Evolutionary conservation across 1,140 invertebrate species (phyloP).

Genomic region (Dysdera silvatica): DNA sequence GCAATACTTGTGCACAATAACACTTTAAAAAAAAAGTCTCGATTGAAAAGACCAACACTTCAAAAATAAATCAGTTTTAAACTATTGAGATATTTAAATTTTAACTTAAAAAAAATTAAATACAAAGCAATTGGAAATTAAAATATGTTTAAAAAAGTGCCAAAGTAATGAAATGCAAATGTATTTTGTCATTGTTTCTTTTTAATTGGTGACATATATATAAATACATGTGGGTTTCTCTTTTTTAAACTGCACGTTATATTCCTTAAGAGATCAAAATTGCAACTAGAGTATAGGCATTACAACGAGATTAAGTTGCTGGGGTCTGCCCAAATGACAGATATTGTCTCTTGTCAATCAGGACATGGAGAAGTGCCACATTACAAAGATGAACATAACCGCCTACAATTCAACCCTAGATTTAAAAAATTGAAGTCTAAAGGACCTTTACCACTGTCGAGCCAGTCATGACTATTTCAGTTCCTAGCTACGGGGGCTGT

Average conservation of each 20-base stretch:
- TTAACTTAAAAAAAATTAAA: background rate
- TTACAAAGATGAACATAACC: no score
- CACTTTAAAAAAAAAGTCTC: background rate
- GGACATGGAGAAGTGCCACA: no score
- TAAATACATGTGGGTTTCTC: background rate
- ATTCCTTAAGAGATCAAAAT: background rate
- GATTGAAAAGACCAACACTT: background rate
- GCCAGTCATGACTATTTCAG: constrained; percentile 28
- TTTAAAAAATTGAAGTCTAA: constrained; percentile 29
- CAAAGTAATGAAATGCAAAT: background rate
- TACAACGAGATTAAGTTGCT: no score
- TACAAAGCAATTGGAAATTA: background rate
- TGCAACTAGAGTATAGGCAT: constrained; percentile 18
- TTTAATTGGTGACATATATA: background rate
- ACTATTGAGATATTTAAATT: background rate
- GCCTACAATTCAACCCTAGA: no score
- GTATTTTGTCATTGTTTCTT: background rate
- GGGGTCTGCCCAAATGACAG: no score
- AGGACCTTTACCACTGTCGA: constrained; percentile 33
- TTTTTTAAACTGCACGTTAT: background rate
- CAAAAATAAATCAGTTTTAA: background rate
- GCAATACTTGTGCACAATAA: background rate
- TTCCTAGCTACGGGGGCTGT: constrained; percentile 22
- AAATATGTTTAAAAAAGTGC: background rate
- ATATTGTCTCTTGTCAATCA: no score